phyloP scores from a whole-genome alignment of 2,888 invertebrate genomes.

The Epinotia bilunana region DNA sequence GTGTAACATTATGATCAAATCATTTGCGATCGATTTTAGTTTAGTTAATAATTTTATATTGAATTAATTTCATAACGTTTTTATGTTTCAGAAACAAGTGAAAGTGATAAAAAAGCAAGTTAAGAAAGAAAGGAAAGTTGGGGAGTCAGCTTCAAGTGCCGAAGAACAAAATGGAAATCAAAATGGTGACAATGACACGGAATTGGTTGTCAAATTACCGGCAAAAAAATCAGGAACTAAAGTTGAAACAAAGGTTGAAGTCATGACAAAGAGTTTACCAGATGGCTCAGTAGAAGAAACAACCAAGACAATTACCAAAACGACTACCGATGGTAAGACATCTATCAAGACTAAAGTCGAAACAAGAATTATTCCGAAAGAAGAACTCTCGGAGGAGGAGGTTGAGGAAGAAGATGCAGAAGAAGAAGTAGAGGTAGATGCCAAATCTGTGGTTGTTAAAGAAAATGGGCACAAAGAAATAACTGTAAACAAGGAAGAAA shows the following conservation, averaged over 20 bases:
- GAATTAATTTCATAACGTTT: conserved; percentile 37
- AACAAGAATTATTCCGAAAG: conserved; percentile 73
- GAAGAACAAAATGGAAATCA: conserved; percentile 64
- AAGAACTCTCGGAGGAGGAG: conserved; percentile 56
- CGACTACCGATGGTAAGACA: conserved; percentile 76
- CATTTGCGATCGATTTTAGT: neutral
- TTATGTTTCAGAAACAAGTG: conserved; percentile 73
- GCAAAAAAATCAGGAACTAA: conserved; percentile 73
- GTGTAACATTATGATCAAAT: neutral
- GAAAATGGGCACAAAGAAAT: conserved; percentile 57
- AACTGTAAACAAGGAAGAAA: conserved; percentile 69
- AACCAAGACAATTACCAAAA: conserved; percentile 77
- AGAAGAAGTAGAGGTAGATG: conserved; percentile 60
- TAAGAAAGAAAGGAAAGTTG: conserved; percentile 63
- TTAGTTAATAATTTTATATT: neutral
- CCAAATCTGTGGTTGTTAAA: conserved; percentile 50
- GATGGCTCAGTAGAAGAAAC: conserved; percentile 75
- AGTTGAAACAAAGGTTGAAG: conserved; percentile 78
- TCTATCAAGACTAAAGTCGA: conserved; percentile 76
- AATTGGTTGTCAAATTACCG: conserved; percentile 71
- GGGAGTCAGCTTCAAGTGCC: conserved; percentile 55
- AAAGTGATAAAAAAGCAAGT: conserved; percentile 70
- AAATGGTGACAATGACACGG: conserved; percentile 72
- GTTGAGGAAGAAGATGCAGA: conserved; percentile 57
- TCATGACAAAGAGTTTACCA: conserved; percentile 69